Evolutionary conservation across 2,113 vertebrate genomes (phyloP).

Genomic region (Macquaria australasica): DNA sequence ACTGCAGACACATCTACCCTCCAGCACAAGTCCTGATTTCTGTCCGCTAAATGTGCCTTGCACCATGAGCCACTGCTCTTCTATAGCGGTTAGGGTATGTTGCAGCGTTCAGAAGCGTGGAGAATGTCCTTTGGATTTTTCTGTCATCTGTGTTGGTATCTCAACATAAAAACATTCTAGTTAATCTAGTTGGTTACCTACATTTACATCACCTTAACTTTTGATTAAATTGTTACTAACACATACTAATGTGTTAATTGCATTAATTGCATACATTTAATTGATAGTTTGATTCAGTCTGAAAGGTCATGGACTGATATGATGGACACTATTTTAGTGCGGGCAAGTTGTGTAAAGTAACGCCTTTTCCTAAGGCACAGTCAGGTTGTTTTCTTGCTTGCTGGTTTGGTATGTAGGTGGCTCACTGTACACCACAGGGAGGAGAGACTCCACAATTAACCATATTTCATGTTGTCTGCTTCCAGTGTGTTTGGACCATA

Average conservation of each 20-base stretch:
- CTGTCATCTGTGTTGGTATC: conserved; percentile 10
- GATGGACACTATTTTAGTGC: not conserved
- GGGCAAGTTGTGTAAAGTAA: not conserved
- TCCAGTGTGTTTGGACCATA: not conserved
- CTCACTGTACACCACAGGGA: not conserved
- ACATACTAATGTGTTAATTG: no score
- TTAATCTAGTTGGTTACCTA: not conserved
- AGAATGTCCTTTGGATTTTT: conserved; percentile 34
- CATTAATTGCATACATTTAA: not conserved
- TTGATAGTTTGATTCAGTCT: not conserved
- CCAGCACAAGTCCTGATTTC: conserved; percentile 64
- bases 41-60: conserved; percentile 64
- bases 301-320: conserved; percentile 2
- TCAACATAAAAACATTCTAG: conserved; percentile 1
- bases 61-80: conserved; percentile 54
- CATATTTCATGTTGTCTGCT: not conserved
- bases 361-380: not conserved
- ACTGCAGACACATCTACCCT: conserved; percentile 74
- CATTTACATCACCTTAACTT: not conserved
- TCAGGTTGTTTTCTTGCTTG: not conserved
- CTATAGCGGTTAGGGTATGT: conserved; percentile 26
- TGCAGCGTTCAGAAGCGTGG: conserved; percentile 6
- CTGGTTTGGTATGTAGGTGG: not conserved
- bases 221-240: not conserved
- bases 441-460: not conserved